phyloP scores from a whole-genome alignment of 2,113 vertebrate species.

The Forbesichthys papilliferus region DNA sequence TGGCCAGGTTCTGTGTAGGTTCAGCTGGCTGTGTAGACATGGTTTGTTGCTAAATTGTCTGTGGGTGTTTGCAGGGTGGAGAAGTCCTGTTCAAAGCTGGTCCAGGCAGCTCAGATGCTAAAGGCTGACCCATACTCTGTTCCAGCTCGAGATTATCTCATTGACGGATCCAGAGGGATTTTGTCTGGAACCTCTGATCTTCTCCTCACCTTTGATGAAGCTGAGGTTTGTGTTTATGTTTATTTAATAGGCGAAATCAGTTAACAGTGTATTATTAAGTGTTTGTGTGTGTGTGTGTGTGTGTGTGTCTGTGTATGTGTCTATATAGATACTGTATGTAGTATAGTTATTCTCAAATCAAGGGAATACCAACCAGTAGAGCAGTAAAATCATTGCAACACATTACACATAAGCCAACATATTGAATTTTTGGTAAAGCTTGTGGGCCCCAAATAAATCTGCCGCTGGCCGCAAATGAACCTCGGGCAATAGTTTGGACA shows the following conservation, averaged over 20 bases:
- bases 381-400: no score
- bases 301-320: constrained; percentile 1
- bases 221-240: constrained; percentile 81
- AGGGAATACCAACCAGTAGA: no score
- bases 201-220: constrained; percentile 96
- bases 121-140: constrained; percentile 95
- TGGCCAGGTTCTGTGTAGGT: neutral
- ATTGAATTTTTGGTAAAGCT: no score
- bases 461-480: no score
- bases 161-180: constrained; percentile 96
- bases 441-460: no score
- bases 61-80: constrained; percentile 83
- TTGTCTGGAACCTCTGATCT: constrained; percentile 97
- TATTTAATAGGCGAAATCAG: neutral
- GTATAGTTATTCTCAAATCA: no score
- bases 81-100: constrained; percentile 93
- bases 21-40: neutral
- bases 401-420: no score
- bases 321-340: neutral
- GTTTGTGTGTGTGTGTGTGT: constrained; percentile 21
- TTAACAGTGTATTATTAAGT: neutral
- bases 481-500: no score
- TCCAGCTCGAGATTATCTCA: constrained; percentile 96
- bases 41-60: constrained; percentile 11
- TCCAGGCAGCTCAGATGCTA: constrained; percentile 95